Evolutionary conservation across 2,797 vertebrate genomes (phyloP).

Genomic region (Falco novaeseelandiae): DNA sequence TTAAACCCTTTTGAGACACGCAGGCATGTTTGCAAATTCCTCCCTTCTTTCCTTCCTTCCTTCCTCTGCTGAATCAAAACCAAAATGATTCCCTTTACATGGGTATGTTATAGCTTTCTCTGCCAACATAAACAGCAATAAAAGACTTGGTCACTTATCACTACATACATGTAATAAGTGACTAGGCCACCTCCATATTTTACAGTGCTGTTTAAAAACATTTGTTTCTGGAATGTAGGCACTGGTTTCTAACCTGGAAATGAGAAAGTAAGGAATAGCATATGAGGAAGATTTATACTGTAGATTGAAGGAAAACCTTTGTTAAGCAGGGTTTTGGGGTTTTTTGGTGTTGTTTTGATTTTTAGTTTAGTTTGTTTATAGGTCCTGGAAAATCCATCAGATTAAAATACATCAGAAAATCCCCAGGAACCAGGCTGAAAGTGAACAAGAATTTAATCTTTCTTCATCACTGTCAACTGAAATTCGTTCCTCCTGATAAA

Average conservation of each 20-base stretch:
- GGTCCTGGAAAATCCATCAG: slow-evolving; percentile 27
- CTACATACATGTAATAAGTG: background rate
- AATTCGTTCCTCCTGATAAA: slow-evolving; percentile 57
- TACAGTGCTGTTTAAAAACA: background rate
- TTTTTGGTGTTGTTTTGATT: background rate
- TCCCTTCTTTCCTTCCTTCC: background rate
- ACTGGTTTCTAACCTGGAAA: background rate
- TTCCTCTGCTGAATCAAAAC: background rate
- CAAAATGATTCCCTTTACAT: background rate
- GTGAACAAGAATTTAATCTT: slow-evolving; percentile 58
- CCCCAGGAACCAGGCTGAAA: slow-evolving; percentile 19
- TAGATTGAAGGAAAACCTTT: background rate
- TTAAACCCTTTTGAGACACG: background rate
- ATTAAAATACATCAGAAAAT: slow-evolving; percentile 53
- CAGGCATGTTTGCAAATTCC: background rate
- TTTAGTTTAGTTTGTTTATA: slow-evolving; percentile 7
- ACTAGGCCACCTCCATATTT: background rate
- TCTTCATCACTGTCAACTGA: slow-evolving; percentile 48
- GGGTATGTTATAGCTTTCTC: background rate
- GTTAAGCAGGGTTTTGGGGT: background rate
- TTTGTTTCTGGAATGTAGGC: background rate
- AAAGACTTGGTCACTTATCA: background rate
- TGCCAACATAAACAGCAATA: background rate
- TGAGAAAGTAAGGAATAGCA: background rate
- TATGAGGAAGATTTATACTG: background rate